A percentile compares a stretch with the other conserved stretches of the same genome.
These are phyloP conservation scores for Corvus hawaiiensis DNA, from an alignment of 2,113 vertebrate genomes.

Conservation along the genomic window DNA sequence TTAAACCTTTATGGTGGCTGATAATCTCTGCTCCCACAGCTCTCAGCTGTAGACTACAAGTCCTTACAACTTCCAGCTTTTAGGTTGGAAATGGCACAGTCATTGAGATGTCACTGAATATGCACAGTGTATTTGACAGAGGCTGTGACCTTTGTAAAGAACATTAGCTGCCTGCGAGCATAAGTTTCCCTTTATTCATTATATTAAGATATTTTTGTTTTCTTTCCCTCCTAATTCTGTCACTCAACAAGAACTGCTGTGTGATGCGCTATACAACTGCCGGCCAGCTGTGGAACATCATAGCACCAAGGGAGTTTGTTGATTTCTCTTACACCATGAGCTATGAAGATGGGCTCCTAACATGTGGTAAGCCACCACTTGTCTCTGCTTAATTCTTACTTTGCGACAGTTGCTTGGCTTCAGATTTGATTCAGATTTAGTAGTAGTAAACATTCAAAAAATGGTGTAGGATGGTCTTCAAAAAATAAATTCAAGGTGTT, in stretches of 20 bases:
- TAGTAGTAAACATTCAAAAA: not conserved
- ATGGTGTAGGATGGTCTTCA: not conserved
- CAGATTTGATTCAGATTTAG: not conserved
- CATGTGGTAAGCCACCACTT: slow-evolving; percentile 75
- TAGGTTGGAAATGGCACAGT: not conserved
- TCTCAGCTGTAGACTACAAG: not conserved
- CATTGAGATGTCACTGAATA: not conserved
- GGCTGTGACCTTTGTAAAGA: not conserved
- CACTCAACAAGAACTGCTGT: slow-evolving; percentile 74
- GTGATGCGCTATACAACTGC: slow-evolving; percentile 84
- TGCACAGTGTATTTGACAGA: not conserved
- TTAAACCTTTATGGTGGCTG: not conserved
- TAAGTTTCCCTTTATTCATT: not conserved
- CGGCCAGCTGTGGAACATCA: slow-evolving; percentile 83
- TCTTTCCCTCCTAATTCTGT: not conserved
- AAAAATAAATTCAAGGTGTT: not conserved
- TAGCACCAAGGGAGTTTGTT: slow-evolving; percentile 84
- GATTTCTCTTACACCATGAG: slow-evolving; percentile 85
- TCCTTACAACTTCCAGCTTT: not conserved
- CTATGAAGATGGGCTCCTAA: slow-evolving; percentile 78
- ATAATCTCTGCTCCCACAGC: not conserved
- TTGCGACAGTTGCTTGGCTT: not conserved
- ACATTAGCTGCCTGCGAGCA: not conserved
- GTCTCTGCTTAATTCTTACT: not conserved
- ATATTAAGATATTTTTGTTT: not conserved